Conservation (phyloP, 2,888 invertebrate species). For the Ariolimax columbianus region DNA sequence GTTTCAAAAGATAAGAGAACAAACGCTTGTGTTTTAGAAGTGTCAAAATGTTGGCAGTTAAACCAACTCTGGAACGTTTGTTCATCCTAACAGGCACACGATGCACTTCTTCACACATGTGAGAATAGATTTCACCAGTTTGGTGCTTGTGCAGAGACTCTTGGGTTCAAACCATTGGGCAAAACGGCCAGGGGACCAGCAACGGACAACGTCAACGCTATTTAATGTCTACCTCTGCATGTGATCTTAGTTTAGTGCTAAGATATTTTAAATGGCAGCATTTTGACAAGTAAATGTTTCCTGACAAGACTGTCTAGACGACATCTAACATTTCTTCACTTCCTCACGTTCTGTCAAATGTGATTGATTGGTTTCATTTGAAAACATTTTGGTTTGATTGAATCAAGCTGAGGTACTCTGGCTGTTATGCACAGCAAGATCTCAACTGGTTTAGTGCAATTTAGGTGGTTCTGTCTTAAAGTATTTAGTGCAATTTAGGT, state of each 20-base stretch:
- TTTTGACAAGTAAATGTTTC: not conserved
- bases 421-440: no score
- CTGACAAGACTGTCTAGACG: not conserved
- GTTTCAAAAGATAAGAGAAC: no score
- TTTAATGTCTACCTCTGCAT: conserved; percentile 81
- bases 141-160: conserved; percentile 88
- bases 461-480: no score
- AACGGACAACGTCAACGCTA: conserved; percentile 86
- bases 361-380: no score
- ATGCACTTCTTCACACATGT: conserved; percentile 88
- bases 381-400: no score
- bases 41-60: not conserved
- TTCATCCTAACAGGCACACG: conserved; percentile 83
- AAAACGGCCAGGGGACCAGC: conserved; percentile 80
- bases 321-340: not conserved
- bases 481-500: no score
- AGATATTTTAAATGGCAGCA: not conserved
- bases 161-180: conserved; percentile 87
- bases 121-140: conserved; percentile 88
- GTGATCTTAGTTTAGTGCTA: conserved; percentile 26
- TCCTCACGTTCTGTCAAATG: not conserved
- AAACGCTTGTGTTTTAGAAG: no score
- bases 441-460: no score
- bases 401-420: no score
- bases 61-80: not conserved